Base-by-base conservation (phyloP, 2,888 invertebrate genomes). In the Serripes groenlandicus region DNA sequence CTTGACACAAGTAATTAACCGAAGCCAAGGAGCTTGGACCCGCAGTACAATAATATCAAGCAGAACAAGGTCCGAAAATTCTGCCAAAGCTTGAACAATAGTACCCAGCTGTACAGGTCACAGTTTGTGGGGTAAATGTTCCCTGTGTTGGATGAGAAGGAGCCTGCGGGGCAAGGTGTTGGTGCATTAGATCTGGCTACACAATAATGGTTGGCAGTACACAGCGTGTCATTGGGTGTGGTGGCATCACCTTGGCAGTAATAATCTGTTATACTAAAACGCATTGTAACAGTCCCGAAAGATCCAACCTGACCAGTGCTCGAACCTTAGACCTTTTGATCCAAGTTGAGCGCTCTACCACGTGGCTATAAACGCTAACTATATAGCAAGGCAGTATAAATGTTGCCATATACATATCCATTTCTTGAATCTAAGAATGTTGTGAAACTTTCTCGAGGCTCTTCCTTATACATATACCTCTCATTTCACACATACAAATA, bases 31-130 rank as follows among this genome's bases (percentile, higher is more conserved):
- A n/a, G n/a, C n/a, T n/a, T 2, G 85, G 98, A 91, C 99, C 99
- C 89, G 98, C 98, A 9, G 99, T 99, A 94, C 99, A 99, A 93
- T 99, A 94, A 79, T 90, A 94, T 5, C 93, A 91, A 23, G 92
- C 83, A 2, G 85, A 82, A 86, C 94, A 94, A 0, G 89, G 90
- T 7, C 92, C 94, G 30, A 91, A 91, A n/a, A 90, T 92, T 26
- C 89, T 92, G 28, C 88, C 93, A 4, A 86, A 82, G 32, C 92
- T 92, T 21, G 90, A 87, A 80, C 94, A 94, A 88, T 92, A 94
- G 79, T 84, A 93, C 0, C 92, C 92, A n/a, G 91, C 89, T 0
- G 91, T 90, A 83, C 94, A 94, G 83, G 9, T 88, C 82, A 83
- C 94, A 94, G 85, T 92, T 88, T 0, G 89, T 89, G 9, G 87